Evolutionary conservation across 1,140 invertebrate genomes (phyloP), one percentile per base, ranked within the genome.

Genomic region (Ooceraea biroi): DNA sequence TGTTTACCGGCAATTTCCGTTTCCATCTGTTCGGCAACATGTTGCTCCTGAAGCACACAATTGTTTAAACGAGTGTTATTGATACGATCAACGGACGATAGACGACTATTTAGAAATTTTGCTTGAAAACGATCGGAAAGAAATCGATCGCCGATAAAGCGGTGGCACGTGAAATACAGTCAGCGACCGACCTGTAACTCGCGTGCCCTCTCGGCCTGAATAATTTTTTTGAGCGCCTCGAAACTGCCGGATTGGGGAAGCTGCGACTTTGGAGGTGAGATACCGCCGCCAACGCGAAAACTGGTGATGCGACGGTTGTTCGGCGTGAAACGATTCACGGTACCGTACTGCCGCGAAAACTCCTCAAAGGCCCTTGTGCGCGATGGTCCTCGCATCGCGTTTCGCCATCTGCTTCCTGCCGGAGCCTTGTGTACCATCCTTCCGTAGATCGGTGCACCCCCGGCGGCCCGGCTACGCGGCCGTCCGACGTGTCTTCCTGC

Each of bases 201-300:
- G 57, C 95, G 94, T n/a, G 96, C 96, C n/a, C 96, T 92, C 89
- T 97, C 96, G 5, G 93, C 95, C 82, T 95, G 94, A 63, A 96
- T 95, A 5, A 96, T 90, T 71, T 96, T 95, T 88, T 96, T 96
- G 0, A 96, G 90, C 76, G 96, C 95, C 83, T 96, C 95, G 91
- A 97, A 97, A 76, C 95, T 96, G 11, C 96, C 96, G 19, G 95
- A 92, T 78, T 96, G 95, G n/a, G 95, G 94, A 65, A 94, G 90
- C 27, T 92, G 90, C 41, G 91, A 76, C 58, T 89, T 87, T 25
- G 84, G 73, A 4, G 88, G 74, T 19, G 76, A 74, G 3, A 74
- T 85, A 36, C 93, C 91, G 7, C 90, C 91, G 27, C 88, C 90
- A 19, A 91, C 88, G 12, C 93, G 91, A 74, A 91, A 93, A 68